Base-by-base conservation (phyloP, 2,797 vertebrate species). In the Centropyge bicolor region DNA sequence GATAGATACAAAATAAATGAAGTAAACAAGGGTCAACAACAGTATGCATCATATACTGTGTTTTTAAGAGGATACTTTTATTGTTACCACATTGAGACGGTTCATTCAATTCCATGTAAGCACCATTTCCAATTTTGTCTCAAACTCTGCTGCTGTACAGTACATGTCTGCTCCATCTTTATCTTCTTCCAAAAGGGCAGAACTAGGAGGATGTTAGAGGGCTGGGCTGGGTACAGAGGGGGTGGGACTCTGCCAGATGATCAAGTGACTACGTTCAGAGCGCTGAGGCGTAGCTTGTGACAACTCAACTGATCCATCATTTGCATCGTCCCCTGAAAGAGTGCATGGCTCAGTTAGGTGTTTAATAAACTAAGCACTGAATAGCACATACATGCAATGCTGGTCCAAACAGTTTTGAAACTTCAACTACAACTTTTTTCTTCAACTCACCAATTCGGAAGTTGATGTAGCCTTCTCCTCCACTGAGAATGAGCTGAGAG, bases 401-500 rank as follows among this genome's bases (percentile, higher is more conserved):
- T 22, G 11, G 62, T 40, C 9, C 8, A 38, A 6, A 57, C 6
- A 17, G 3, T 14, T 75, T 62, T n/a, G 45, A 69, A 65, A 10
- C 70, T 70, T 9, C 52, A 1, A 57, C 5, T n/a, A n/a, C n/a
- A n/a, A n/a, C n/a, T n/a, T 63, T 79, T 74, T 8, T 19, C 38
- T 61, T 69, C 9, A 65, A 82, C 94, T 93, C 83, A 97, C 96
- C 96, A 40, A 97, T 96, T 48, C 96, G 88, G 80, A 97, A 96
- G 84, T 97, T 96, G 62, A 97, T 95, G 89, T 97, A 96, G 48
- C 96, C 96, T 86, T 97, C 96, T 69, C 96, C 96, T 82, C 96
- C 96, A 74, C 96, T 97, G 80, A 97, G 93, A 75, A 97, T 92
- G 19, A 97, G 93, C 77, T 94, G 94, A 87, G 94, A 88, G 57